Conservation (phyloP, 2,797 vertebrate species). For the Euthynnus affinis region DNA sequence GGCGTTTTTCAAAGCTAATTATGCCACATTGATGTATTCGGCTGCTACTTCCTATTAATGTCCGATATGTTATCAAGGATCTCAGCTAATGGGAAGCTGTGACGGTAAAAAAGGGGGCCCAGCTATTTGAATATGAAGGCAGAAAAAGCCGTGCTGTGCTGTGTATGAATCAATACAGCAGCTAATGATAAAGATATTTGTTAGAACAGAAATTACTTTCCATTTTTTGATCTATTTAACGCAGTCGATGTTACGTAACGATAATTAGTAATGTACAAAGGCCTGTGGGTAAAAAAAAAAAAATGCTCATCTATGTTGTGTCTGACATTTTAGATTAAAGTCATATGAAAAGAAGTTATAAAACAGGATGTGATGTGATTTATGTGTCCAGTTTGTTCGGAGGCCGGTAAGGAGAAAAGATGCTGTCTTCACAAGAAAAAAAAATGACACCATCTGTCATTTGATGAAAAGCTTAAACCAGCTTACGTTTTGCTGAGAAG, state of each 20-base stretch:
- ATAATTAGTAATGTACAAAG: not conserved
- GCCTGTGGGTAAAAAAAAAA: not conserved
- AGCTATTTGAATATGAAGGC: slow-evolving; percentile 8
- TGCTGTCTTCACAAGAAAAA: too few relatives aligned
- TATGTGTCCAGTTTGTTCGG: too few relatives aligned
- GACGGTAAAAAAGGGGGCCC: slow-evolving; percentile 13
- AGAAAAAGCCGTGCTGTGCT: not conserved
- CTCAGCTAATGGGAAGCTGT: slow-evolving; percentile 30
- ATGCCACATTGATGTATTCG: slow-evolving; percentile 26
- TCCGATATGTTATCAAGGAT: slow-evolving; percentile 17
- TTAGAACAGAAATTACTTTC: not conserved
- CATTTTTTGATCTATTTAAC: not conserved
- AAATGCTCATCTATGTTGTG: not conserved
- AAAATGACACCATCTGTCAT: too few relatives aligned
- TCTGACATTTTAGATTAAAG: too few relatives aligned
- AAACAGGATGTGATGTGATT: too few relatives aligned
- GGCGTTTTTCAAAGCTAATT: slow-evolving; percentile 47
- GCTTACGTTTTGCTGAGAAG: too few relatives aligned
- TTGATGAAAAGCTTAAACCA: too few relatives aligned
- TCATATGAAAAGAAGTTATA: too few relatives aligned
- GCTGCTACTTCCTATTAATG: slow-evolving; percentile 30
- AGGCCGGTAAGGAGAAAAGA: too few relatives aligned
- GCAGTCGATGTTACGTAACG: not conserved
- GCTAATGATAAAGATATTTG: not conserved
- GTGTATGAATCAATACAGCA: not conserved